Base-by-base conservation (phyloP, 2,113 vertebrate genomes). In the Nerophis lumbriciformis region DNA sequence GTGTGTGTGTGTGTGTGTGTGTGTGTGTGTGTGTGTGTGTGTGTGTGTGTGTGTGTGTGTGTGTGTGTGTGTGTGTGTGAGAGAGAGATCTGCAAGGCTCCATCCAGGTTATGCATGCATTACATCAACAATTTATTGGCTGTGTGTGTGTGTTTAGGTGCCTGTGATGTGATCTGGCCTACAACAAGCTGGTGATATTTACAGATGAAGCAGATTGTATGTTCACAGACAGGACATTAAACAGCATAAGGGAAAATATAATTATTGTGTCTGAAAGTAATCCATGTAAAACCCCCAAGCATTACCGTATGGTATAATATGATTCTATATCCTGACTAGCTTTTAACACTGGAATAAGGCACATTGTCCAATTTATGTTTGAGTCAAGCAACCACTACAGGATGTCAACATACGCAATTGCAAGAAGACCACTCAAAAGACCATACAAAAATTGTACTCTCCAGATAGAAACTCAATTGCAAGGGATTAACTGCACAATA, bases 31-130 rank as follows among this genome's bases (percentile, higher is more conserved):
- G 1, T 59, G 69, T 21, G 15, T 82, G 72, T 50, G 1, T 59
- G 69, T 21, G 15, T 82, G 72, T 50, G 1, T 59, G 69, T 21
- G 15, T 82, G 72, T 50, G 1, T 59, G 69, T 21, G 15, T 82
- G 72, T 50, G 1, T 59, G 69, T 21, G 15, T 63, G 50, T 52
- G 57, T 65, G 57, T 5, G 19, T 59, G 15, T 2, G 28, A 28
- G 28, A 28, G 28, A 28, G 28, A 28, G 42, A 54, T 14, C 12
- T 53, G 51, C 9, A 21, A 10, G 19, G 9, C 16, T 21, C 49
- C 51, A 14, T 21, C 49, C 51, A 35, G 21, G 28, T 53, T 6
- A 53, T 35, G 11, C 48, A 49, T 49, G 48, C 48, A 16, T 35
- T 35, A 13, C 5, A 13, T 9, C 5, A 53, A 35, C 21, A 53